These are phyloP conservation scores for Drosophila pachea DNA, from an alignment of 1,140 invertebrate species.

Conservation along the genomic window DNA sequence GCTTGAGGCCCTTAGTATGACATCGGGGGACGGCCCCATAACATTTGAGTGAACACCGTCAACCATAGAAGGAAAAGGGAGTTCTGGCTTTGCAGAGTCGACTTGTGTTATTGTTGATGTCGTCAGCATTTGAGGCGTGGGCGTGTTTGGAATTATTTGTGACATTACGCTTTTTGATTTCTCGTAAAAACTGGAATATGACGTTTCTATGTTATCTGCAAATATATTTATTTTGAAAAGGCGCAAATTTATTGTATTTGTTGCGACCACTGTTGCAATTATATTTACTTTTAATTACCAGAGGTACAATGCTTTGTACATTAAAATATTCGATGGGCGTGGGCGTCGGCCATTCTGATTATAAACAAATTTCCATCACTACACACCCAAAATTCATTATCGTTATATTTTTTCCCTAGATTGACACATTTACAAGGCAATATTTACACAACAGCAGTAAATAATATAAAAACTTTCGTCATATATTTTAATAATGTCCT, in stretches of 20 bases:
- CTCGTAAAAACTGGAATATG: conserved; percentile 23
- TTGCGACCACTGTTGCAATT: neutral
- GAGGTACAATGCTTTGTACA: conserved; percentile 54
- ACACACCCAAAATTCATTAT: conserved; percentile 31
- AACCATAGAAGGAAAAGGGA: conserved; percentile 50
- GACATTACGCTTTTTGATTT: conserved; percentile 57
- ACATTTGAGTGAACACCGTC: conserved; percentile 45
- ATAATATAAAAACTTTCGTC: conserved; percentile 42
- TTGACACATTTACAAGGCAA: conserved; percentile 43
- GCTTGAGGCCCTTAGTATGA: conserved; percentile 54
- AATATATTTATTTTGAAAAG: conserved; percentile 6
- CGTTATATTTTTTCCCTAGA: conserved; percentile 15
- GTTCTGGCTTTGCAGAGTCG: conserved; percentile 60
- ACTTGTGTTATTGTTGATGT: conserved; percentile 69
- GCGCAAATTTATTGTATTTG: neutral
- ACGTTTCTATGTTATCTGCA: conserved; percentile 30
- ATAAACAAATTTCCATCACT: conserved; percentile 42
- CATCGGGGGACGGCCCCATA: conserved; percentile 44
- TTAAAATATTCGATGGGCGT: conserved; percentile 56
- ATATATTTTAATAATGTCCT: conserved; percentile 68
- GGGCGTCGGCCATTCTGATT: conserved; percentile 71
- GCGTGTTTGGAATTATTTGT: conserved; percentile 72
- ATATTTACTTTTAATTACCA: conserved; percentile 39
- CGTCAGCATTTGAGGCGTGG: conserved; percentile 76
- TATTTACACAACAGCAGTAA: conserved; percentile 31